phyloP scores from a whole-genome alignment of 2,888 invertebrate species.

The Arrhopalites spinosus region DNA sequence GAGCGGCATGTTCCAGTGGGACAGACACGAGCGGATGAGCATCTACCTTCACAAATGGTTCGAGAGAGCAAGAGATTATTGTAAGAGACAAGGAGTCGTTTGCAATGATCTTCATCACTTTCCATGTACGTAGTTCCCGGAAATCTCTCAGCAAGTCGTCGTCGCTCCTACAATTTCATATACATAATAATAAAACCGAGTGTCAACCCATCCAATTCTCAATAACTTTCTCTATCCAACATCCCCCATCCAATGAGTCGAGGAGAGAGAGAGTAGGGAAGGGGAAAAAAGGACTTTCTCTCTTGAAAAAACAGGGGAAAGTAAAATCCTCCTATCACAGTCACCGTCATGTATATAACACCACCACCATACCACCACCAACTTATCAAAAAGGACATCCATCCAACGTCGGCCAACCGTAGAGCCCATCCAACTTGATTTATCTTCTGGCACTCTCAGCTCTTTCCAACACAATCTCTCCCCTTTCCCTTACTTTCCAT shows the following conservation, averaged over 20 bases:
- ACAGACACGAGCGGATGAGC: constrained; percentile 80
- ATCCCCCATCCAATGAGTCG: not conserved
- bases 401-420: too few species aligned
- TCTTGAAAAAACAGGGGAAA: too few species aligned
- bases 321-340: not conserved
- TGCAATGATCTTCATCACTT: constrained; percentile 76
- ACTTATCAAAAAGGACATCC: too few species aligned
- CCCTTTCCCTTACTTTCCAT: too few species aligned
- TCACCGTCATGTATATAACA: too few species aligned
- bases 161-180: constrained; percentile 70
- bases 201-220: not conserved
- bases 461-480: too few species aligned
- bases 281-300: not conserved
- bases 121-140: constrained; percentile 76
- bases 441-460: too few species aligned
- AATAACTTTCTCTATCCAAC: not conserved
- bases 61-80: constrained; percentile 77
- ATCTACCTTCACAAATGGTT: constrained; percentile 85
- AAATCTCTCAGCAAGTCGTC: constrained; percentile 80
- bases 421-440: too few species aligned
- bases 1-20: constrained; percentile 74
- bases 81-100: constrained; percentile 79
- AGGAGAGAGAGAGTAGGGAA: not conserved
- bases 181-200: not conserved
- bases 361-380: too few species aligned